Conservation (phyloP, 2,113 vertebrate genomes). For the Pagrus major region DNA sequence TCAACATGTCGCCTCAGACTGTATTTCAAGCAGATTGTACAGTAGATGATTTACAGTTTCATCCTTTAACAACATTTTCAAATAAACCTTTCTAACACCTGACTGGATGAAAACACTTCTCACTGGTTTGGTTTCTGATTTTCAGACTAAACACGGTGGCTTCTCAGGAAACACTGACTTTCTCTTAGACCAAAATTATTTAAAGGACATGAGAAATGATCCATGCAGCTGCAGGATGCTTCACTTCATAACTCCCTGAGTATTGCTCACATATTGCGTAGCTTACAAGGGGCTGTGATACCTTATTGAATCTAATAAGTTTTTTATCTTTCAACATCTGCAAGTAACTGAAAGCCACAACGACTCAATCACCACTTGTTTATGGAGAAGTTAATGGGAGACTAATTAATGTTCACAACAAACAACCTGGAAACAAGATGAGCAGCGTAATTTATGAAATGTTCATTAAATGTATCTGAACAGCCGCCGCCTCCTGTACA, state of each 20-base stretch:
- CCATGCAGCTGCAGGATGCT: background rate
- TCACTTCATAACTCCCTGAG: background rate
- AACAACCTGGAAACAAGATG: background rate
- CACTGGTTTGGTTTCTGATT: background rate
- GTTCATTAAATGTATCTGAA: background rate
- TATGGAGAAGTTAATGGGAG: background rate
- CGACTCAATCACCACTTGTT: background rate
- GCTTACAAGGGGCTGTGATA: background rate
- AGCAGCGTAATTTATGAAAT: background rate
- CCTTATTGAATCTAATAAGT: background rate
- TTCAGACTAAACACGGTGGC: background rate
- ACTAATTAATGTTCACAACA: background rate
- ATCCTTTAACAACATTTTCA: background rate
- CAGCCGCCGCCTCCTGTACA: background rate
- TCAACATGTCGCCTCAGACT: background rate
- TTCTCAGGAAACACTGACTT: background rate
- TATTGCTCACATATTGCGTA: background rate
- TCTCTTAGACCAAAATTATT: background rate
- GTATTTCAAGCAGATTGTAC: background rate
- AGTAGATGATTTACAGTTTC: background rate
- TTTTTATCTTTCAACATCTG: background rate
- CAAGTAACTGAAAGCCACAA: background rate
- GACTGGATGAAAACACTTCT: background rate
- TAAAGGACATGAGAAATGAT: background rate
- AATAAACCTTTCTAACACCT: background rate